Conservation (phyloP, 2,797 vertebrate species). For the Molossus molossus region DNA sequence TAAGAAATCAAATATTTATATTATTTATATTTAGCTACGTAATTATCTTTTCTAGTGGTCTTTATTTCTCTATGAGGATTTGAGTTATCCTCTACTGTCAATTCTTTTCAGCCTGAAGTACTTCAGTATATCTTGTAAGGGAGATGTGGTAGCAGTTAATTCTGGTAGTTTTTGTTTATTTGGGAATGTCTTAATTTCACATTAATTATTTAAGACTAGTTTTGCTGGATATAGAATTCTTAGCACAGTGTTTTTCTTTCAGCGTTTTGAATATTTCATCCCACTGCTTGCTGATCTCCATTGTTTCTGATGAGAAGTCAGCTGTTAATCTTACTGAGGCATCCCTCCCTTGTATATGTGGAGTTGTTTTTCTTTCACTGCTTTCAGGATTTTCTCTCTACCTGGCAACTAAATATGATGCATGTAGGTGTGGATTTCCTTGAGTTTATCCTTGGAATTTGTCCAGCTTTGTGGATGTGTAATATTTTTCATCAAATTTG, state of each 20-base stretch:
- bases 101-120: not conserved
- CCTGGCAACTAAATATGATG: not conserved
- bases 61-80: not conserved
- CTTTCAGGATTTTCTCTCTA: not conserved
- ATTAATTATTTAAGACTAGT: not conserved
- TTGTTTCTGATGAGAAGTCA: not conserved
- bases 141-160: not conserved
- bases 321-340: not conserved
- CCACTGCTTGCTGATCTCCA: not conserved
- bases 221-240: not conserved
- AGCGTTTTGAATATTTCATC: not conserved
- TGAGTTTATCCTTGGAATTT: not conserved
- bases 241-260: not conserved
- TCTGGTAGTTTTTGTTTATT: not conserved
- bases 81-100: not conserved
- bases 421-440: constrained; percentile 3
- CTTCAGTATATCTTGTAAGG: not conserved
- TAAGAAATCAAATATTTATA: not conserved
- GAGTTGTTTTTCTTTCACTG: not conserved
- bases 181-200: not conserved
- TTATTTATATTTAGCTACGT: not conserved
- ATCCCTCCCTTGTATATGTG: not conserved
- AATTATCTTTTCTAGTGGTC: not conserved
- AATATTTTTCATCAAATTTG: constrained; percentile 10
- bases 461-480: not conserved